Conservation (phyloP, 2,113 vertebrate genomes). For the Heliornis fulica region DNA sequence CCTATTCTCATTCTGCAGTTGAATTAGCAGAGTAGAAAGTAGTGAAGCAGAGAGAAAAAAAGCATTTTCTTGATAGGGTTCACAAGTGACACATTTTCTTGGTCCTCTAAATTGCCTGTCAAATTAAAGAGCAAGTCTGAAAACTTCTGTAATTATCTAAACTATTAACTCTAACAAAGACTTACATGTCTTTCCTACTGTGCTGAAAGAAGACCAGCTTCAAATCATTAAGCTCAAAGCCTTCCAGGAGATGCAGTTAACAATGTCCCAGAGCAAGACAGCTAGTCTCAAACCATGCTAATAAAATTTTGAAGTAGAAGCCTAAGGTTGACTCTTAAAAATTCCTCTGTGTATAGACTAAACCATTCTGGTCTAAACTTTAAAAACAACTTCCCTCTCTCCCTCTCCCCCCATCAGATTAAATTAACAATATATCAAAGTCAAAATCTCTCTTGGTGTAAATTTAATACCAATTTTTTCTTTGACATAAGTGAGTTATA, state of each 20-base stretch:
- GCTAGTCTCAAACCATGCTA: neutral
- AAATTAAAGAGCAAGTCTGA: conserved; percentile 34
- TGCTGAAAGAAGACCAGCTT: neutral
- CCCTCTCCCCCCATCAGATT: neutral
- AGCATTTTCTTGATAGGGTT: neutral
- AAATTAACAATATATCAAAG: neutral
- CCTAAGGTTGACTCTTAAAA: neutral
- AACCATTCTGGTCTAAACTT: neutral
- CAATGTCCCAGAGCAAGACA: neutral
- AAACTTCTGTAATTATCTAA: conserved; percentile 46
- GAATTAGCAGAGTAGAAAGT: neutral
- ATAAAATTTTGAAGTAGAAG: neutral
- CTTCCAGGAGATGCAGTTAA: neutral
- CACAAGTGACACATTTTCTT: neutral
- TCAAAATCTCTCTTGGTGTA: neutral
- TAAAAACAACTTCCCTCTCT: neutral
- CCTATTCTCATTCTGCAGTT: neutral
- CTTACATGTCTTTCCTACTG: neutral
- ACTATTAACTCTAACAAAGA: conserved; percentile 36
- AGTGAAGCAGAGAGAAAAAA: neutral
- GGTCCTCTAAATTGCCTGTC: conserved; percentile 16
- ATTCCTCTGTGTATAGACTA: neutral
- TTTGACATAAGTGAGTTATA: neutral
- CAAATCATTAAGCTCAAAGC: conserved; percentile 9
- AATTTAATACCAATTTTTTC: neutral